Evolutionary conservation across 2,113 vertebrate genomes (phyloP).

Genomic region (Pao palembangensis): DNA sequence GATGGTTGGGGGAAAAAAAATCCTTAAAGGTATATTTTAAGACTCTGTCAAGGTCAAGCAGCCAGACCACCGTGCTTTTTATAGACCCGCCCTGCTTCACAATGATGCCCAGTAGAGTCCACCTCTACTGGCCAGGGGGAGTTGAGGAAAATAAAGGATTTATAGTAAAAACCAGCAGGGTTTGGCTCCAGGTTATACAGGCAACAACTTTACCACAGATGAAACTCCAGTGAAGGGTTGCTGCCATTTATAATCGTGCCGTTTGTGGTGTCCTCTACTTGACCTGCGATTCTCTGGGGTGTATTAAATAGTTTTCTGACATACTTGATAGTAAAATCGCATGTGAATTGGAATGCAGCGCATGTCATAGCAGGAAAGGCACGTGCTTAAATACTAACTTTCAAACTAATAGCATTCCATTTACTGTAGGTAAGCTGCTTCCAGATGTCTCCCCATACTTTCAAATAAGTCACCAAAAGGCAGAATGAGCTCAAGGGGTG

Average conservation of each 20-base stretch:
- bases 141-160: constrained; percentile 8
- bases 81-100: constrained; percentile 26
- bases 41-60: constrained; percentile 14
- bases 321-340: background rate
- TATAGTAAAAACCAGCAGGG: constrained; percentile 12
- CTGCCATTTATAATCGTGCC: no score
- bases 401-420: constrained; percentile 12
- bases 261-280: background rate
- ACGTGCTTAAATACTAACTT: background rate
- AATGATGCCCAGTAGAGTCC: background rate
- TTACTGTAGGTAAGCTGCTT: background rate
- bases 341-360: background rate
- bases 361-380: constrained; percentile 5
- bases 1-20: constrained; percentile 2
- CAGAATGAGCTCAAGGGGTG: background rate
- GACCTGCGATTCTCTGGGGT: background rate
- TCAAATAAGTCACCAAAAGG: background rate
- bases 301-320: background rate
- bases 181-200: constrained; percentile 13
- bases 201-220: background rate
- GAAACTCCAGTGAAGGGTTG: no score
- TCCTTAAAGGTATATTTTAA: constrained; percentile 24
- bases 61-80: constrained; percentile 42
- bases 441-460: background rate
- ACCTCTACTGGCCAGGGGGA: background rate